Evolutionary conservation across 2,888 invertebrate genomes (phyloP).

Genomic region (Onchidella celtica): DNA sequence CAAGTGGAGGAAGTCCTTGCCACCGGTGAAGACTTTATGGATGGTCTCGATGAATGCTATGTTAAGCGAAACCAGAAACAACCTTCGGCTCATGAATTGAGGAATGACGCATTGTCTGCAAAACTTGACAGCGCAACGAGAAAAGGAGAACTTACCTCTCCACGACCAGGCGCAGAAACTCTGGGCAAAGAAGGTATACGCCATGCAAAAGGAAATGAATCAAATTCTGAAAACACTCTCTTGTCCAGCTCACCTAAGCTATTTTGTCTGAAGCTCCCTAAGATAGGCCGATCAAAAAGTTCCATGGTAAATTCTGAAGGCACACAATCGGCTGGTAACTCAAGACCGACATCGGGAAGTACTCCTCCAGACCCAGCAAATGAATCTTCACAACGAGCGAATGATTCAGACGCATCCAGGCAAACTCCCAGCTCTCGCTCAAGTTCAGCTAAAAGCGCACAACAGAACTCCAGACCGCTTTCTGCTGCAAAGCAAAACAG

Average conservation of each 20-base stretch:
- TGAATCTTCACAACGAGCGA: not conserved
- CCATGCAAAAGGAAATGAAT: too few relatives aligned
- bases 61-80: not conserved
- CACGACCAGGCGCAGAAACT: not conserved
- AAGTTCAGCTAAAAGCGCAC: not conserved
- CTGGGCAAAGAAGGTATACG: not conserved
- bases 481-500: not conserved
- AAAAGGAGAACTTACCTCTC: too few relatives aligned
- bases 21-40: constrained; percentile 11
- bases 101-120: not conserved
- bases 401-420: not conserved
- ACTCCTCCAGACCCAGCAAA: not conserved
- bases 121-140: not conserved
- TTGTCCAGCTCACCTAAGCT: not conserved
- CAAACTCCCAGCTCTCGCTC: not conserved
- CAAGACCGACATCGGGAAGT: not conserved
- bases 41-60: not conserved
- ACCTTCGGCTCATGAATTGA: not conserved
- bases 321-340: not conserved
- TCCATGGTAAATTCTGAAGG: not conserved
- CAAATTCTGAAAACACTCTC: not conserved
- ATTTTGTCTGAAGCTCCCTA: not conserved
- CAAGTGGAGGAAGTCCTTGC: constrained; percentile 8
- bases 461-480: not conserved
- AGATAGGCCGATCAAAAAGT: not conserved